These are phyloP conservation scores for Microplitis demolitor DNA, from an alignment of 1,140 invertebrate species.

Conservation along the genomic window DNA sequence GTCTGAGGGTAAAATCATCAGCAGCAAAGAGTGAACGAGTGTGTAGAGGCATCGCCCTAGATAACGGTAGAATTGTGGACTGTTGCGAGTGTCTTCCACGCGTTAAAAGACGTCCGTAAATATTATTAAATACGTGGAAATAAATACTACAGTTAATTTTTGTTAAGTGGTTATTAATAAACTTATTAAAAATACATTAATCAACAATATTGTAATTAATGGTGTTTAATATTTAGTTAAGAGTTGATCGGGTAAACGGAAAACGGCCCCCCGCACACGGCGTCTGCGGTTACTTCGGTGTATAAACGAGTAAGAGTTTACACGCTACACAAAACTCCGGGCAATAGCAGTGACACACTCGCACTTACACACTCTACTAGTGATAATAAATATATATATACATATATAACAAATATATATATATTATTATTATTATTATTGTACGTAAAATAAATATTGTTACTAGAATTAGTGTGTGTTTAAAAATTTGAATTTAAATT, in stretches of 20 bases:
- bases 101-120: constrained; percentile 14
- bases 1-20: not conserved
- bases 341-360: constrained; percentile 8
- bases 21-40: constrained; percentile 29
- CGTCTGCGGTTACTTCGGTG: constrained; percentile 23
- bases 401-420: too few relatives aligned
- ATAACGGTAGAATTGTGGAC: constrained; percentile 57
- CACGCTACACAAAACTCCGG: constrained; percentile 13
- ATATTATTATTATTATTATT: not conserved
- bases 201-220: not conserved
- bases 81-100: constrained; percentile 30
- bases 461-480: constrained; percentile 6
- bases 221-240: not conserved
- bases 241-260: constrained; percentile 6
- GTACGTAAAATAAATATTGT: not conserved
- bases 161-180: too few relatives aligned
- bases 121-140: constrained; percentile 8
- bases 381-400: constrained; percentile 2
- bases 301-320: constrained; percentile 16
- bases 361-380: not conserved
- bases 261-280: constrained; percentile 29
- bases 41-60: constrained; percentile 57
- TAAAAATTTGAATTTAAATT: not conserved
- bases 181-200: not conserved
- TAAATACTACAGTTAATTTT: not conserved